Evolutionary conservation across 1,140 invertebrate species (phyloP).

Genomic region (Aphelenchoides besseyi): DNA sequence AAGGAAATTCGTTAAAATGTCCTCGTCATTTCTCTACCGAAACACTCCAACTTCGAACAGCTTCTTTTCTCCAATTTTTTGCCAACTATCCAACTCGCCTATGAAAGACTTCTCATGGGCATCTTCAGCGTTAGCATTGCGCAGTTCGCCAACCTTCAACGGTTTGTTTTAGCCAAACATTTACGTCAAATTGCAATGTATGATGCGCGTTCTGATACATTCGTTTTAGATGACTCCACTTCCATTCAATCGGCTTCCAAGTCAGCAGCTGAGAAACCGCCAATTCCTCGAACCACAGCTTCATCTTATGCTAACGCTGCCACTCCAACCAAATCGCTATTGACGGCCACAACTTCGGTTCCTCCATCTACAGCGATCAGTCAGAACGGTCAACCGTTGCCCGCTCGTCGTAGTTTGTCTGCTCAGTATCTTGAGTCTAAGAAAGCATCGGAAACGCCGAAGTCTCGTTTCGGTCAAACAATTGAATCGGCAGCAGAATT

Average conservation of each 20-base stretch:
- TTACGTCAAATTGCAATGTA: background rate
- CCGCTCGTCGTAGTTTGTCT: background rate
- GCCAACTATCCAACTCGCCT: background rate
- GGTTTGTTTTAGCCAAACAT: background rate
- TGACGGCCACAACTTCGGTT: background rate
- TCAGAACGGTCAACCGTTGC: background rate
- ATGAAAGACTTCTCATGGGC: conserved; percentile 15
- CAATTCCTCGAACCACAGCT: background rate
- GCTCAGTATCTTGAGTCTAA: conserved; percentile 11
- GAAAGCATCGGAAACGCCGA: background rate
- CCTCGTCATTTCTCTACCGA: too few relatives aligned
- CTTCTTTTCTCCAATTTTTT: conserved; percentile 7
- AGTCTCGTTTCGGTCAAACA: background rate
- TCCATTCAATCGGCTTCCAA: background rate
- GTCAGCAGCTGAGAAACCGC: background rate
- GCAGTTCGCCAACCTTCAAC: background rate
- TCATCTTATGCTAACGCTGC: background rate
- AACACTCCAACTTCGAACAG: background rate
- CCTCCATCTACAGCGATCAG: background rate
- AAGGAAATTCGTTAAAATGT: conserved; percentile 5
- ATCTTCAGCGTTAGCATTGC: background rate
- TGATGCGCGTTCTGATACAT: too few relatives aligned
- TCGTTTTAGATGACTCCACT: background rate
- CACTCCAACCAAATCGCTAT: background rate
- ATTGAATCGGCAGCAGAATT: background rate